phyloP scores from a whole-genome alignment of 2,797 vertebrate species.

The Xyrichtys novacula region DNA sequence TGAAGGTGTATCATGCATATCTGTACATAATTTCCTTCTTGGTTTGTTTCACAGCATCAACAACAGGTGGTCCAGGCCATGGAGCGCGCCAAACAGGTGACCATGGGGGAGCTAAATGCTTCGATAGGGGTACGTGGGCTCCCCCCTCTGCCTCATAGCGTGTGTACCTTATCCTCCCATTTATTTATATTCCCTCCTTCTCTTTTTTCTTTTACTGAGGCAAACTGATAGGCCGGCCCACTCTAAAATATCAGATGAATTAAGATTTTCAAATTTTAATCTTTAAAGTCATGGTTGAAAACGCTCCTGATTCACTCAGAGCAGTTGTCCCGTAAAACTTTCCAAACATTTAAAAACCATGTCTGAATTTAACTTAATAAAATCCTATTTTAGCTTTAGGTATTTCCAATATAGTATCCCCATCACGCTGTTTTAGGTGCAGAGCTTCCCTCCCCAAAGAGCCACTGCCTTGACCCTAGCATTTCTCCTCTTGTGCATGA shows the following conservation, averaged over 20 bases:
- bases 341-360: not conserved
- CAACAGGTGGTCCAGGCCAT: constrained; percentile 96
- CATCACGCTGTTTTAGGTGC: constrained; percentile 1
- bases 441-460: constrained; percentile 30
- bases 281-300: not conserved
- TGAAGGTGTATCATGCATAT: not conserved
- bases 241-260: constrained; percentile 6
- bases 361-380: not conserved
- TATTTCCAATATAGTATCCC: not conserved
- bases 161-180: constrained; percentile 83
- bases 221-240: constrained; percentile 17
- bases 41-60: constrained; percentile 88
- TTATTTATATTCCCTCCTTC: constrained; percentile 55
- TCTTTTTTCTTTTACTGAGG: constrained; percentile 52
- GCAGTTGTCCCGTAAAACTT: not conserved
- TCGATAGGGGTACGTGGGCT: constrained; percentile 94
- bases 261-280: not conserved
- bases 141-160: constrained; percentile 87
- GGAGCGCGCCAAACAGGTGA: constrained; percentile 97
- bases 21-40: constrained; percentile 42
- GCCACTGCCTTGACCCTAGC: constrained; percentile 42
- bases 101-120: constrained; percentile 96
- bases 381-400: not conserved
- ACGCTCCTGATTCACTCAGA: not conserved
- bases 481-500: constrained; percentile 55